phyloP scores from a whole-genome alignment of 2,113 vertebrate species.

The Brachyhypopomus occidentalis region DNA sequence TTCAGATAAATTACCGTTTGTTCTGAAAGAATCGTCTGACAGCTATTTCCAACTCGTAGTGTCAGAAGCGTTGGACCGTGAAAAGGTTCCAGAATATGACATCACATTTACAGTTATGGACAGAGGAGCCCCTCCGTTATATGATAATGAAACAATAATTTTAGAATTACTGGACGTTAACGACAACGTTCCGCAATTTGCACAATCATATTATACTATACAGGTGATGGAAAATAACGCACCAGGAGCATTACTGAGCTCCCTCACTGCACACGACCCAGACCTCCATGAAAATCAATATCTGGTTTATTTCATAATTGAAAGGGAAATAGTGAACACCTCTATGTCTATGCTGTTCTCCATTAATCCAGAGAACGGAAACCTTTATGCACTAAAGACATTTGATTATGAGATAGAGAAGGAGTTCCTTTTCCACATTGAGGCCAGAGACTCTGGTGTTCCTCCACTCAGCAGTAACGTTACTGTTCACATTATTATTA shows the following conservation, averaged over 20 bases:
- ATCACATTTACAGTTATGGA: slow-evolving; percentile 58
- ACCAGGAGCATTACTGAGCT: slow-evolving; percentile 49
- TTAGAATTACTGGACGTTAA: slow-evolving; percentile 58
- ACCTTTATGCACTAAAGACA: slow-evolving; percentile 62
- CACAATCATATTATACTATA: slow-evolving; percentile 44
- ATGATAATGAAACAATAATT: slow-evolving; percentile 56
- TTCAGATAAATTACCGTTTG: slow-evolving; percentile 59
- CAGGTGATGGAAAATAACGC: slow-evolving; percentile 55
- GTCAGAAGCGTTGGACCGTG: slow-evolving; percentile 54
- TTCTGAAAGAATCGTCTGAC: slow-evolving; percentile 49
- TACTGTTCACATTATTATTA: slow-evolving; percentile 70
- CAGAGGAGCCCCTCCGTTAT: slow-evolving; percentile 55
- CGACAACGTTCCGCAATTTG: slow-evolving; percentile 53
- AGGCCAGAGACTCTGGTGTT: slow-evolving; percentile 68
- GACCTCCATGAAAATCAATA: slow-evolving; percentile 58
- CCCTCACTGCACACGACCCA: slow-evolving; percentile 54
- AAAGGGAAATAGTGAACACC: slow-evolving; percentile 52
- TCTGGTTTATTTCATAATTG: slow-evolving; percentile 59
- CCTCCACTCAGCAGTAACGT: slow-evolving; percentile 73
- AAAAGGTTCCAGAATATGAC: slow-evolving; percentile 56
- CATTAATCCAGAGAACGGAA: slow-evolving; percentile 53
- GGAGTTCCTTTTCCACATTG: slow-evolving; percentile 69
- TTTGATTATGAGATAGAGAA: slow-evolving; percentile 70
- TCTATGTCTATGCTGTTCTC: slow-evolving; percentile 59
- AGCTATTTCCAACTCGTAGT: slow-evolving; percentile 70